phyloP scores from a whole-genome alignment of 1,140 invertebrate species.

The Drosophila ohnishii region DNA sequence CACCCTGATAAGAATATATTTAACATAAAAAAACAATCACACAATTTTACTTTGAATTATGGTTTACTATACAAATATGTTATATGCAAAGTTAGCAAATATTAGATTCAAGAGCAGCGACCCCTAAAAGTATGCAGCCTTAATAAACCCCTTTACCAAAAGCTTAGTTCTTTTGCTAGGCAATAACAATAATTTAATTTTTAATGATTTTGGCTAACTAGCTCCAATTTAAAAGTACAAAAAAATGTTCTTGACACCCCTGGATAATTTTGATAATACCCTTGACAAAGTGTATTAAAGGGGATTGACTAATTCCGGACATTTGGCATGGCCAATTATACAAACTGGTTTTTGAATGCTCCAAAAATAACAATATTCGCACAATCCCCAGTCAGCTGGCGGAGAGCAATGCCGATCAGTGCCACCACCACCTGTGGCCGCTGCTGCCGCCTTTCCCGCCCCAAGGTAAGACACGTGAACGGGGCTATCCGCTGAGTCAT shows the following conservation, averaged over 20 bases:
- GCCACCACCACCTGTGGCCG: constrained; percentile 40
- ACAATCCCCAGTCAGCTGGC: constrained; percentile 41
- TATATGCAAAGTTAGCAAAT: neutral
- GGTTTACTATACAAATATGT: neutral
- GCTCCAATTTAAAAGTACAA: neutral
- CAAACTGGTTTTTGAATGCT: constrained; percentile 58
- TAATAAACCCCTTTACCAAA: neutral
- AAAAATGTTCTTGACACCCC: neutral
- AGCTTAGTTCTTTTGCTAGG: neutral
- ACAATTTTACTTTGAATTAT: neutral
- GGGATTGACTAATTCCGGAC: constrained; percentile 29
- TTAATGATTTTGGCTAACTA: too few species aligned
- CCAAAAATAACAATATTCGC: constrained; percentile 48
- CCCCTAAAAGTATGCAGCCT: constrained; percentile 1
- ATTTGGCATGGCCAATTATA: constrained; percentile 30
- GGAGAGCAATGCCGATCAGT: constrained; percentile 2
- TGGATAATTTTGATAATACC: neutral
- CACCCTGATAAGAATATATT: neutral
- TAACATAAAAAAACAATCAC: neutral
- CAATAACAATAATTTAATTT: neutral
- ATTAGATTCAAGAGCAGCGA: neutral
- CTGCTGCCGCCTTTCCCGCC: constrained; percentile 68
- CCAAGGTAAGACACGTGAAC: constrained; percentile 76
- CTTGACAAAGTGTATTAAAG: constrained; percentile 1
- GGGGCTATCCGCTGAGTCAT: constrained; percentile 65